phyloP scores from a whole-genome alignment of 2,113 vertebrate genomes.

The Cyprinodon variegatus region DNA sequence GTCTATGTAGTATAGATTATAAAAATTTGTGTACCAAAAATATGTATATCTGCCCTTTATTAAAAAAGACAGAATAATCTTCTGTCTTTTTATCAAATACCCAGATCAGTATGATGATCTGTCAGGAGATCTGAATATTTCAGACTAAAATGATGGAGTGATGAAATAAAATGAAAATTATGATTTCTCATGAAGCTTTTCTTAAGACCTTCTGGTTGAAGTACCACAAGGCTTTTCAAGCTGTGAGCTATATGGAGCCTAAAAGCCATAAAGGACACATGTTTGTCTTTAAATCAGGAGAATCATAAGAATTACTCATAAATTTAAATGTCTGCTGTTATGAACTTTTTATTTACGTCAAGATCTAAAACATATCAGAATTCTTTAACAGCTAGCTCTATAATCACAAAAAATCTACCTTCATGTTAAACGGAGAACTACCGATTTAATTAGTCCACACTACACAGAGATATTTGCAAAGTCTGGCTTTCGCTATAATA shows the following conservation, averaged over 20 bases:
- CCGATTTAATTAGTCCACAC: not conserved
- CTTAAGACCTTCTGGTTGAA: too few species aligned
- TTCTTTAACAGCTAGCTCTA: slow-evolving; percentile 6
- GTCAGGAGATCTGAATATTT: not conserved
- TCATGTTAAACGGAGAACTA: slow-evolving; percentile 11
- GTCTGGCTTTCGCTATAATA: not conserved
- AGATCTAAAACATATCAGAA: slow-evolving; percentile 5
- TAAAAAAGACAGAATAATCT: not conserved
- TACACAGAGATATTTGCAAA: not conserved
- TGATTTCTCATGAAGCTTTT: not conserved
- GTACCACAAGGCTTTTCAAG: too few species aligned
- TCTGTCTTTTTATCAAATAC: not conserved
- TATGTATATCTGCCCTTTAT: not conserved
- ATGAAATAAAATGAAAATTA: not conserved
- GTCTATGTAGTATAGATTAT: not conserved
- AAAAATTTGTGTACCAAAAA: not conserved
- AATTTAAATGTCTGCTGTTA: too few species aligned
- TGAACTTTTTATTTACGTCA: too few species aligned
- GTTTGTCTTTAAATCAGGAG: too few species aligned
- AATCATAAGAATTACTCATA: too few species aligned
- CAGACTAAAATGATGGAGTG: not conserved
- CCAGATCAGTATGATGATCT: not conserved
- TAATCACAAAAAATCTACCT: not conserved
- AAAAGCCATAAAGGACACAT: too few species aligned
- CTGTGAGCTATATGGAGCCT: too few species aligned